phyloP scores from a whole-genome alignment of 2,888 invertebrate genomes.

The Epirrita christyi region DNA sequence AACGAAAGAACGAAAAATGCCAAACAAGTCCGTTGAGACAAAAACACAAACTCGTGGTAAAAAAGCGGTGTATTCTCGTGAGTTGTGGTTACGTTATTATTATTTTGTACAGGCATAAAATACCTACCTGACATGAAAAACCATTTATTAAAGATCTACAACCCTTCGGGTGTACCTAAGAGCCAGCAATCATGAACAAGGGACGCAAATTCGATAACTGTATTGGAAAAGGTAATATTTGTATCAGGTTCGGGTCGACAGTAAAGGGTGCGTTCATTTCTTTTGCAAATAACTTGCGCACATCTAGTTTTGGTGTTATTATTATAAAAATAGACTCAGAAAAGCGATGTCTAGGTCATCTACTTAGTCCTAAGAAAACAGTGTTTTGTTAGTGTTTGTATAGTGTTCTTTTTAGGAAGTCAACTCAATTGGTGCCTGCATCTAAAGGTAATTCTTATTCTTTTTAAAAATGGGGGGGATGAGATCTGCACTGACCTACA shows the following conservation, averaged over 20 bases:
- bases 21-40: too few relatives aligned
- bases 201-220: slow-evolving; percentile 15
- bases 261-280: too few relatives aligned
- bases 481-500: too few relatives aligned
- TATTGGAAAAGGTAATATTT: slow-evolving; percentile 7
- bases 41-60: not conserved
- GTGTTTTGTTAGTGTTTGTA: too few relatives aligned
- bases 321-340: too few relatives aligned
- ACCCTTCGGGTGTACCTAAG: not conserved
- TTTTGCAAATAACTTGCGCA: too few relatives aligned
- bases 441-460: too few relatives aligned
- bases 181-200: slow-evolving; percentile 6
- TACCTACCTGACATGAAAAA: not conserved
- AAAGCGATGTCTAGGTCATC: too few relatives aligned
- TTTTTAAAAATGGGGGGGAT: too few relatives aligned
- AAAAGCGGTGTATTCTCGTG: not conserved
- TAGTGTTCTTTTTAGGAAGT: not conserved
- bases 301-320: too few relatives aligned
- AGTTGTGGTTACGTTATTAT: not conserved
- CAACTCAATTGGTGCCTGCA: not conserved
- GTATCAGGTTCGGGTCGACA: not conserved
- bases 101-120: not conserved
- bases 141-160: not conserved
- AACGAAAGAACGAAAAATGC: too few relatives aligned
- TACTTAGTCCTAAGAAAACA: too few relatives aligned